Evolutionary conservation across 2,113 vertebrate genomes (phyloP), one percentile per base, ranked within the genome.

Genomic region (Takifugu flavidus): DNA sequence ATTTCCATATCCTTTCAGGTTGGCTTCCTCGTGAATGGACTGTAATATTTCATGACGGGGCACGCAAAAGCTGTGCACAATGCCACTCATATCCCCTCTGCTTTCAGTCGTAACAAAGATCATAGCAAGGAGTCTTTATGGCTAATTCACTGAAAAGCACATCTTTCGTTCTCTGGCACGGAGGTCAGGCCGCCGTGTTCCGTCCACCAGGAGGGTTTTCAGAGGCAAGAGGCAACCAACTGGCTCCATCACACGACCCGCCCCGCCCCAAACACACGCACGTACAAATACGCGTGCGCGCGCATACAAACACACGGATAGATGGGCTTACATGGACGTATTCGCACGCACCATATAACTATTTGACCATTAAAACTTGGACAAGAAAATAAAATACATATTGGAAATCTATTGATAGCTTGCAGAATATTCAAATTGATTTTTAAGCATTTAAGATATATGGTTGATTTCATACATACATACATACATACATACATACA

Each of bases 181-280:
- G 92, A 95, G 94, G 95, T 95, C 95, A 95, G 82, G 89, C 89
- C 87, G 91, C 77, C 89, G 90, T 91, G 93, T 94, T 92, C 89
- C 84, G 74, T 91, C 80, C 70, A 89, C 87, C 91, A 88, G 90
- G 93, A 90, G 84, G 65, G 78, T 56, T 77, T 81, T 67, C 74
- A 80, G 62, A 53, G 74, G 72, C 59, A 75, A 74, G 86, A 59
- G 86, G 57, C 69, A 86, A 91, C 91, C 93, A 94, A 92, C 91
- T 93, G 93, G 88, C 92, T 80, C 82, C 83, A 74, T 86, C 81
- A 43, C 61, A 44, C 83, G 59, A 78, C 69, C 56, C 72, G 70
- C 42, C 79, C 58, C 82, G 77, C 78, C 64, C 80, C 80, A 82
- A 74, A 56, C 20, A 74, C 84, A 75, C 91, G 31, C 50, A 53